These are phyloP conservation scores for Cassiopea andromeda DNA, from an alignment of 30 jellyfish, hydroid and myxozoan species.

Conservation along the genomic window DNA sequence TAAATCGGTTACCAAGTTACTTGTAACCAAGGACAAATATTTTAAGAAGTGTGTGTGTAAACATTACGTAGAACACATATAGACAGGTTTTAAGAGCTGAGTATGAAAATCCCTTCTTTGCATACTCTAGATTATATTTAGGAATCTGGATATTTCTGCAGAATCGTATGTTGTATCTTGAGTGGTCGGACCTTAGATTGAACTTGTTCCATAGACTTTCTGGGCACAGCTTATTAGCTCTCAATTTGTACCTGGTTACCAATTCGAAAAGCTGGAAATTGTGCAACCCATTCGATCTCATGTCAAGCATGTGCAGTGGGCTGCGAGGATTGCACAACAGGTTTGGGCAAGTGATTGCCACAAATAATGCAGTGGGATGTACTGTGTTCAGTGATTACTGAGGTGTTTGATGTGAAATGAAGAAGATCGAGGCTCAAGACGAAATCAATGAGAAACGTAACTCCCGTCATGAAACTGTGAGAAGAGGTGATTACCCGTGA, in stretches of 20 bases:
- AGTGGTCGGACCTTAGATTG: no score
- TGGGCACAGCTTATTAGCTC: no score
- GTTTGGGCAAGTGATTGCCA: neutral
- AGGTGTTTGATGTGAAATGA: neutral
- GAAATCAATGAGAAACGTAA: neutral
- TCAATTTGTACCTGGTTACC: neutral
- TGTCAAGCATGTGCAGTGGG: neutral
- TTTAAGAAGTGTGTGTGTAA: no score
- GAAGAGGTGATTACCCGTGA: constrained; percentile 9
- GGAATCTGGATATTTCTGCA: no score
- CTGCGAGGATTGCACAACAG: neutral
- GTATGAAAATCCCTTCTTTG: neutral
- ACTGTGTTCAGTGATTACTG: neutral
- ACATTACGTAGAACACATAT: no score
- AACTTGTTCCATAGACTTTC: no score
- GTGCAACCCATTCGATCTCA: neutral
- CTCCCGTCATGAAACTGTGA: constrained; percentile 14
- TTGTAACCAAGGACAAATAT: no score
- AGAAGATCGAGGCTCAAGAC: constrained; percentile 6
- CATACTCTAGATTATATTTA: neutral
- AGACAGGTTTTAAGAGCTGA: no score
- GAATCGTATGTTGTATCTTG: no score
- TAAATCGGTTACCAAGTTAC: no score
- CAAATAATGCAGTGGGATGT: neutral
- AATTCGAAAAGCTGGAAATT: neutral